Conservation (phyloP, 2,888 invertebrate species). For the Bombyx huttoni region DNA sequence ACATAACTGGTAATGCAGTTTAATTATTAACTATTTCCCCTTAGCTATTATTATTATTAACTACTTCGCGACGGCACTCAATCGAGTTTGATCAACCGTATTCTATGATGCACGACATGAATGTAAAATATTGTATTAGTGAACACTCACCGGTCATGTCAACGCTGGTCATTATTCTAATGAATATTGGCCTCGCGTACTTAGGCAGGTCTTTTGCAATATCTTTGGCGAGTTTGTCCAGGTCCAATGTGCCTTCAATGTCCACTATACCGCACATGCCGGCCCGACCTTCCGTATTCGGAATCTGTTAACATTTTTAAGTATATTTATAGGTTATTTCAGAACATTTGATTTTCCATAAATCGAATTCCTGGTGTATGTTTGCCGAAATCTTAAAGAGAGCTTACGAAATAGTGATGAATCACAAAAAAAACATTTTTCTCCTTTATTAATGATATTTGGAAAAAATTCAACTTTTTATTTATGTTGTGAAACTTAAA, state of each 20-base stretch:
- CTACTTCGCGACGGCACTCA: background rate
- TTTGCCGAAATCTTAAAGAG: no score
- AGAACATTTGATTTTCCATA: no score
- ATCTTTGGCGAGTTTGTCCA: constrained; percentile 74
- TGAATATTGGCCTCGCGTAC: constrained; percentile 93
- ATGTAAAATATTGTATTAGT: no score
- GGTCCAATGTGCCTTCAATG: constrained; percentile 76
- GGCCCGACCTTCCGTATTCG: constrained; percentile 88
- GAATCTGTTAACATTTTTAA: constrained; percentile 60
- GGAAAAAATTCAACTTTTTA: no score
- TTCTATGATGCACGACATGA: background rate
- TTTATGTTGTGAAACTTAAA: no score
- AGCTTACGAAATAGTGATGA: no score
- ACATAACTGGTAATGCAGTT: background rate
- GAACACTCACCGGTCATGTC: constrained; percentile 87
- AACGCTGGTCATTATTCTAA: constrained; percentile 86
- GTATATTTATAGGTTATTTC: no score
- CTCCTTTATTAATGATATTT: no score
- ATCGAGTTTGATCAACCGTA: background rate
- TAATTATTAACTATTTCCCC: no score
- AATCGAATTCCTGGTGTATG: no score
- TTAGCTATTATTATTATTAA: no score
- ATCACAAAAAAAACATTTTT: no score
- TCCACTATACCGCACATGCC: constrained; percentile 98
- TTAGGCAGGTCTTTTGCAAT: constrained; percentile 82